Percentiles rank a stretch among this genome's conserved stretches.
phyloP scores from a whole-genome alignment of 1,140 invertebrate genomes.

The Cyclina sinensis region DNA sequence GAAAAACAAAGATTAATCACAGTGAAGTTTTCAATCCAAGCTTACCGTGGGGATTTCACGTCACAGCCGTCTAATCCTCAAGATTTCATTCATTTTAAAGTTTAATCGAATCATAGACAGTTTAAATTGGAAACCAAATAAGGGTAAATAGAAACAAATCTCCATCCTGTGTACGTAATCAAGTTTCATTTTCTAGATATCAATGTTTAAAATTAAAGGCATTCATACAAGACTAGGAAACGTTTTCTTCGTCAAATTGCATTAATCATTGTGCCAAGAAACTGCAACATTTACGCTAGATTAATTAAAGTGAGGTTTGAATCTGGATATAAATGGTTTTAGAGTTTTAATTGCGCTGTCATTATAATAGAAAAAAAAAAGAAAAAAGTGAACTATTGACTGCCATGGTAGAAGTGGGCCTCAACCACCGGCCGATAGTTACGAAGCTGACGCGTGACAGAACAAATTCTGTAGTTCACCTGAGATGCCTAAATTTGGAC shows the following conservation, averaged over 20 bases:
- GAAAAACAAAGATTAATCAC: slow-evolving; percentile 27
- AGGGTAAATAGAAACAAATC: slow-evolving; percentile 65
- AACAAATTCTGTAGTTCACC: slow-evolving; percentile 30
- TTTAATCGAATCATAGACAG: slow-evolving; percentile 52
- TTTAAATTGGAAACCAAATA: slow-evolving; percentile 51
- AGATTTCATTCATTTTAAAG: slow-evolving; percentile 35
- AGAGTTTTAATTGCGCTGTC: slow-evolving; percentile 43
- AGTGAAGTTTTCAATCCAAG: slow-evolving; percentile 4
- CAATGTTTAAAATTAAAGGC: slow-evolving; percentile 46
- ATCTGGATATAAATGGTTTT: slow-evolving; percentile 37
- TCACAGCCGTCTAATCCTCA: slow-evolving; percentile 18
- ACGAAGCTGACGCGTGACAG: slow-evolving; percentile 47
- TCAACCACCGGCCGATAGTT: neutral
- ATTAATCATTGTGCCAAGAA: slow-evolving; percentile 54
- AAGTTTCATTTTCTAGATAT: slow-evolving; percentile 45
- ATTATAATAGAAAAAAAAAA: too few relatives aligned
- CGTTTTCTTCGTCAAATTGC: slow-evolving; percentile 7
- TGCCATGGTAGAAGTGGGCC: neutral
- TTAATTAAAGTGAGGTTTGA: slow-evolving; percentile 37
- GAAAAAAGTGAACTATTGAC: neutral
- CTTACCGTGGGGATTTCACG: neutral
- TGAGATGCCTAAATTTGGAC: too few relatives aligned
- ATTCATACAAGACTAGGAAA: neutral
- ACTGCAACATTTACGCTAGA: too few relatives aligned
- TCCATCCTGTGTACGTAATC: slow-evolving; percentile 23